A percentile compares a stretch with the other conserved stretches of the same genome.
Conservation (phyloP, 2,113 vertebrate genomes). For the Misgurnus mizolepis region DNA sequence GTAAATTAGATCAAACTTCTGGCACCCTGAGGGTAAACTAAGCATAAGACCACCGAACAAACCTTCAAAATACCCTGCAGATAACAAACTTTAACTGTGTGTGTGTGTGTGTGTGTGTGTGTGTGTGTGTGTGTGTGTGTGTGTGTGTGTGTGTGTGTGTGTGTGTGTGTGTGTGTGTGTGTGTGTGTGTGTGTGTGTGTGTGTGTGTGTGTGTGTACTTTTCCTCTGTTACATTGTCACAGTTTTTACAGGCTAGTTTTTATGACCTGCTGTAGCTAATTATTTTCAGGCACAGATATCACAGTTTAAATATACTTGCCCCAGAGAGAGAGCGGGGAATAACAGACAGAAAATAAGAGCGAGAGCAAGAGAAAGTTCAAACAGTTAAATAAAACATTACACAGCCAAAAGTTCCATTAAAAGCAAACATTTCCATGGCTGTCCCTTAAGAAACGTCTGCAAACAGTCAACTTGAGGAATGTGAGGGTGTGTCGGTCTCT, state of each 20-base stretch:
- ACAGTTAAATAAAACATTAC: constrained; percentile 20
- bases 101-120: too few species aligned
- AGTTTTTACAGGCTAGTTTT: constrained; percentile 23
- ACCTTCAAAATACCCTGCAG: too few species aligned
- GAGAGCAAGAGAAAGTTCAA: constrained; percentile 13
- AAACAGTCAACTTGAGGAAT: constrained; percentile 9
- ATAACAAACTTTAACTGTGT: too few species aligned
- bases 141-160: too few species aligned
- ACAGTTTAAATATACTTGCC: constrained; percentile 35
- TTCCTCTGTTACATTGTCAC: constrained; percentile 8
- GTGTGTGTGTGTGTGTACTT: not conserved
- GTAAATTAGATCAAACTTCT: constrained; percentile 39
- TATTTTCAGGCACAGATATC: constrained; percentile 39
- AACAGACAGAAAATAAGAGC: not conserved
- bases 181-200: too few species aligned
- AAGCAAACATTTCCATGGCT: constrained; percentile 45
- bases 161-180: too few species aligned
- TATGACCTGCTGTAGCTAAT: constrained; percentile 33
- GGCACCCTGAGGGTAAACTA: constrained; percentile 38
- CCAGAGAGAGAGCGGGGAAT: constrained; percentile 6
- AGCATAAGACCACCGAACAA: constrained; percentile 21
- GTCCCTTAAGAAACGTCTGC: constrained; percentile 35
- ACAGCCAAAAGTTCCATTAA: constrained; percentile 40
- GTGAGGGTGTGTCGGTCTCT: constrained; percentile 1
- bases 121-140: too few species aligned